phyloP scores from a whole-genome alignment of 2,797 vertebrate genomes.

The Morelia viridis region DNA sequence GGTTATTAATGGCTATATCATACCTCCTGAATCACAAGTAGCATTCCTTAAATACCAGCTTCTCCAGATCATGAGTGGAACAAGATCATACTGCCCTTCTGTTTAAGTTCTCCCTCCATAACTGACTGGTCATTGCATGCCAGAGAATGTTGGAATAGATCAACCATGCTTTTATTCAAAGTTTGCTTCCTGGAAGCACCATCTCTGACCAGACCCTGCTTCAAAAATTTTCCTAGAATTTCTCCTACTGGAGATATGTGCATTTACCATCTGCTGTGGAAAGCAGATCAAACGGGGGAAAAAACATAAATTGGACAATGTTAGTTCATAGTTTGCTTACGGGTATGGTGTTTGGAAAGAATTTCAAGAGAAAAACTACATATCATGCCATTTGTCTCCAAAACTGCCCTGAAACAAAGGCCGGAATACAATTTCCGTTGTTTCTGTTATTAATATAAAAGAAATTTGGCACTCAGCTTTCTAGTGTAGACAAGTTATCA shows the following conservation, averaged over 20 bases:
- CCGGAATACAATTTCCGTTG: conserved; percentile 2
- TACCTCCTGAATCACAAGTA: neutral
- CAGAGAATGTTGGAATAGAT: neutral
- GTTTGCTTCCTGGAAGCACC: neutral
- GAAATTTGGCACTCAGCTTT: neutral
- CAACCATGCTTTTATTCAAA: neutral
- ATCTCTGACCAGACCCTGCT: neutral
- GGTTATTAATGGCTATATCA: neutral
- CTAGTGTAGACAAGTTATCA: neutral
- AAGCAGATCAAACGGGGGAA: neutral
- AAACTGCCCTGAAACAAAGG: neutral
- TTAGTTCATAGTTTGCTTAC: neutral
- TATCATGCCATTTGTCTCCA: conserved; percentile 1
- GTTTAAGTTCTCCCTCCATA: neutral
- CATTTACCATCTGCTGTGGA: neutral
- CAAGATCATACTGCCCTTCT: neutral
- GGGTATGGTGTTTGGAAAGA: neutral
- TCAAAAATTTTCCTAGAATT: no score
- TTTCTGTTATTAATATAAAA: neutral
- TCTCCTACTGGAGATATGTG: neutral
- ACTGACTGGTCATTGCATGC: neutral
- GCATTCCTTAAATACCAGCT: neutral
- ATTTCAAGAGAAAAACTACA: neutral
- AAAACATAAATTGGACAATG: neutral
- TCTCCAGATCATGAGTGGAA: neutral